Evolutionary conservation across 2,888 invertebrate genomes (phyloP), one percentile per base, ranked within the genome.

Genomic region (Macrophya annulata): DNA sequence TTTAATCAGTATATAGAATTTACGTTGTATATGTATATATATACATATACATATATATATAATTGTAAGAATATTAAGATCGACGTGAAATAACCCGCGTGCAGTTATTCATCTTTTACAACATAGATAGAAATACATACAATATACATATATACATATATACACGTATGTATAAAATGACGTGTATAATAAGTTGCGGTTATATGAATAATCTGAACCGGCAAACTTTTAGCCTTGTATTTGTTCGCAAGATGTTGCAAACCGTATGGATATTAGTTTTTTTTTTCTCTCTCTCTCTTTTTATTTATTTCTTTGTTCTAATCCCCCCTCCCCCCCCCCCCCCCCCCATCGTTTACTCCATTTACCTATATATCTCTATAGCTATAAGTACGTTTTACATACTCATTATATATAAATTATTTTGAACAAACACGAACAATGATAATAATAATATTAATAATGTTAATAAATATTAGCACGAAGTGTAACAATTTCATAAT

Each of bases 131-230:
- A n/a, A 12, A 65, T 65, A 21, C 21, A 9, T 21, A 65, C 21
- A 17, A 21, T 21, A n/a, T 40, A 71, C 40, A 40, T 15, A 17
- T 40, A 17, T 40, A 40, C 5, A 17, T 17, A 6, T 40, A 17
- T 71, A 40, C 17, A 40, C n/a, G 6, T n/a, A 40, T 40, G 5
- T 37, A 17, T 17, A 17, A 25, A 71, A n/a, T 71, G 71, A 40
- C 76, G 21, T 48, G 25, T 76, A 48, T 48, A 48, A 62, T 62
- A 62, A 62, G 62, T 87, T 88, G 89, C 86, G 87, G 87, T 85
- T 85, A 85, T 85, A 85, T 90, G 90, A 90, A 90, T 91, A 91
- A 90, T 55, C 55, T 55, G n/a, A 62, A 21, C 89, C 88, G 88
- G 86, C 40, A 71, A 71, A 40, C 40, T 37, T 71, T 71, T 71